These are phyloP conservation scores for Drosophila formosana DNA, from an alignment of 2,888 invertebrate species.

Conservation along the genomic window DNA sequence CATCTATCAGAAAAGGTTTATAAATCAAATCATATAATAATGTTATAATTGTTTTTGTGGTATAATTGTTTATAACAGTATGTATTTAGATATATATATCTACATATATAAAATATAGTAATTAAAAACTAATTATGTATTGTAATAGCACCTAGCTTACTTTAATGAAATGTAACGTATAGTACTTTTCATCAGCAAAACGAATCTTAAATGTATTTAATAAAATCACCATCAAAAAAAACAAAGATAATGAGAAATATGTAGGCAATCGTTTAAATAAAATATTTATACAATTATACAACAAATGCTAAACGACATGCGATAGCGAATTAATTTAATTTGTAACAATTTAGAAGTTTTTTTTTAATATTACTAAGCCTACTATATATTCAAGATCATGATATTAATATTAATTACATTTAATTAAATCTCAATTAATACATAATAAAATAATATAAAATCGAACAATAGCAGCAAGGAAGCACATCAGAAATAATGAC, in stretches of 20 bases:
- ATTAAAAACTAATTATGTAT: slow-evolving; percentile 36
- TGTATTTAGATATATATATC: slow-evolving; percentile 29
- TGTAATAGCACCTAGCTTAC: slow-evolving; percentile 73
- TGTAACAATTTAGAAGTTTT: slow-evolving; percentile 57
- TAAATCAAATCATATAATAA: slow-evolving; percentile 39
- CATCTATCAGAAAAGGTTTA: slow-evolving; percentile 35
- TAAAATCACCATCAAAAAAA: slow-evolving; percentile 20
- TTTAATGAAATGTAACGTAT: slow-evolving; percentile 71
- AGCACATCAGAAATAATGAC: slow-evolving; percentile 4
- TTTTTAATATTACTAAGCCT: slow-evolving; percentile 55
- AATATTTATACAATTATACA: slow-evolving; percentile 73
- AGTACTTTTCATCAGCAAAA: slow-evolving; percentile 72
- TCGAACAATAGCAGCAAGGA: slow-evolving; percentile 13
- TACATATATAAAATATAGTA: slow-evolving; percentile 17
- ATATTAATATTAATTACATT: slow-evolving; percentile 49
- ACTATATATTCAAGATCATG: slow-evolving; percentile 36
- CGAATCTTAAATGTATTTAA: slow-evolving; percentile 52
- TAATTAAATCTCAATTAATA: slow-evolving; percentile 24
- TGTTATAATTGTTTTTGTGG: slow-evolving; percentile 58
- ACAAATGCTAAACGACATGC: slow-evolving; percentile 20
- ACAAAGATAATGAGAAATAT: slow-evolving; percentile 27
- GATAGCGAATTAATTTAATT: slow-evolving; percentile 47
- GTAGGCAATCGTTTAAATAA: slow-evolving; percentile 72
- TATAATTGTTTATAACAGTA: slow-evolving; percentile 66
- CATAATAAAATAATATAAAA: slow-evolving; percentile 6